Conservation (phyloP, 2,888 invertebrate species). For the Drosophila prolongata region DNA sequence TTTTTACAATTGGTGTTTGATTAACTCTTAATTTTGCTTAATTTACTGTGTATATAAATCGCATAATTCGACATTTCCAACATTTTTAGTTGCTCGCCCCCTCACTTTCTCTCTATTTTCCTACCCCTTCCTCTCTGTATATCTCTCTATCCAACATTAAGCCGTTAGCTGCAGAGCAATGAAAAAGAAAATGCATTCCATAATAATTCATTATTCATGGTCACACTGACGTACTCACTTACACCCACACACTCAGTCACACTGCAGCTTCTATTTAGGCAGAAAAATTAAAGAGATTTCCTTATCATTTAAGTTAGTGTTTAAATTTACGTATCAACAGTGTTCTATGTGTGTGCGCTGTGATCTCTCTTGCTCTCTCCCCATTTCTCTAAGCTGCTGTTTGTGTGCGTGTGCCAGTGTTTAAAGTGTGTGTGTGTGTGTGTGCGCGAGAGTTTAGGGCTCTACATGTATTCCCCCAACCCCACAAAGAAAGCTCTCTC, state of each 20-base stretch:
- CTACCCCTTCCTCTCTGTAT: constrained; percentile 1
- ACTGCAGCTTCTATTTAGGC: constrained; percentile 28
- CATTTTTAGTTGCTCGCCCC: constrained; percentile 14
- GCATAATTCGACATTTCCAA: constrained; percentile 23
- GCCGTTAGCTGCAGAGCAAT: constrained; percentile 40
- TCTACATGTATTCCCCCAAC: constrained; percentile 31
- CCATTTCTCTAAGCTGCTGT: constrained; percentile 35
- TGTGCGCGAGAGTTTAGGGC: constrained; percentile 49
- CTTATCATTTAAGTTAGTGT: constrained; percentile 38
- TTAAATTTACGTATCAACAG: constrained; percentile 35
- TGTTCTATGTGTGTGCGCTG: constrained; percentile 22
- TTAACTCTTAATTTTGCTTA: constrained; percentile 40
- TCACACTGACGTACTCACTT: constrained; percentile 15
- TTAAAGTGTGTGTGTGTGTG: constrained; percentile 8
- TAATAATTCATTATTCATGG: constrained; percentile 10
- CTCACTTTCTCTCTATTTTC: constrained; percentile 12
- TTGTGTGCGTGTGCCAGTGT: constrained; percentile 26
- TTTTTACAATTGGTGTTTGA: constrained; percentile 34
- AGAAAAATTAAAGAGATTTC: constrained; percentile 21
- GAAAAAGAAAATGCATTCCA: constrained; percentile 24
- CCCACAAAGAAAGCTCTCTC: constrained; percentile 49
- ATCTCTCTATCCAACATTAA: constrained; percentile 27
- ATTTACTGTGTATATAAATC: constrained; percentile 36
- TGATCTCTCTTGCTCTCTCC: constrained; percentile 28
- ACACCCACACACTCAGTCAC: constrained; percentile 13